Percentiles rank a stretch among this genome's conserved stretches.
These are phyloP conservation scores for Phocides pigmalion DNA, from an alignment of 1,140 invertebrate species.

Conservation along the genomic window DNA sequence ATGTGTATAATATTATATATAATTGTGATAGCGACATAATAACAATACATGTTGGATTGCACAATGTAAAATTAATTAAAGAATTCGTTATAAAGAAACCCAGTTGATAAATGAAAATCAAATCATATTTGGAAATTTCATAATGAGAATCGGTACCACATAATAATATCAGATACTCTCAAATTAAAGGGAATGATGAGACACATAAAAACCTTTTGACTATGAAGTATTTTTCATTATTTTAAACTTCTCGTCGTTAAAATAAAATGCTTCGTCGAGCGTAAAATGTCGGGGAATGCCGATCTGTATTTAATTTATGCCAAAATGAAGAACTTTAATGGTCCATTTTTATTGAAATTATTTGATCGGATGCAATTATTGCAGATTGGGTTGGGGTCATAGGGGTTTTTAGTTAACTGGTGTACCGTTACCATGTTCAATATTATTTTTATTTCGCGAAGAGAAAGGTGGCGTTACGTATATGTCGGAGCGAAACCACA, in stretches of 20 bases:
- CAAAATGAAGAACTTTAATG: conserved; percentile 5
- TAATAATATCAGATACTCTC: conserved; percentile 23
- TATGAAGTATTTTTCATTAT: conserved; percentile 26
- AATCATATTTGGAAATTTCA: not conserved
- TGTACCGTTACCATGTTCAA: no score
- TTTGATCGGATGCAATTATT: not conserved
- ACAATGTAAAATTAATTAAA: no score
- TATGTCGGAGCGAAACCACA: no score
- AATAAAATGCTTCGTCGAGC: conserved; percentile 23
- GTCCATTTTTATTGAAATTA: not conserved
- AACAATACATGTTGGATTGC: no score
- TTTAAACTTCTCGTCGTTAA: conserved; percentile 26
- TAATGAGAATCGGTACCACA: not conserved
- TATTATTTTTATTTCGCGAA: no score
- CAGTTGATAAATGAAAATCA: not conserved
- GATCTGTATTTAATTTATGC: conserved; percentile 18
- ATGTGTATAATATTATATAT: no score
- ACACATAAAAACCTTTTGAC: conserved; percentile 7
- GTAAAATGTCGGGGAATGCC: conserved; percentile 1
- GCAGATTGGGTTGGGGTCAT: not conserved
- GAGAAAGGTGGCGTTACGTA: no score
- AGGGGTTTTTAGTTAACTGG: not conserved
- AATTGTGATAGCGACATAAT: no score
- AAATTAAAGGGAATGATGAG: conserved; percentile 28
- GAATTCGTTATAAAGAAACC: not conserved